phyloP scores from a whole-genome alignment of 2,888 invertebrate genomes.

The Apotomis betuletana region DNA sequence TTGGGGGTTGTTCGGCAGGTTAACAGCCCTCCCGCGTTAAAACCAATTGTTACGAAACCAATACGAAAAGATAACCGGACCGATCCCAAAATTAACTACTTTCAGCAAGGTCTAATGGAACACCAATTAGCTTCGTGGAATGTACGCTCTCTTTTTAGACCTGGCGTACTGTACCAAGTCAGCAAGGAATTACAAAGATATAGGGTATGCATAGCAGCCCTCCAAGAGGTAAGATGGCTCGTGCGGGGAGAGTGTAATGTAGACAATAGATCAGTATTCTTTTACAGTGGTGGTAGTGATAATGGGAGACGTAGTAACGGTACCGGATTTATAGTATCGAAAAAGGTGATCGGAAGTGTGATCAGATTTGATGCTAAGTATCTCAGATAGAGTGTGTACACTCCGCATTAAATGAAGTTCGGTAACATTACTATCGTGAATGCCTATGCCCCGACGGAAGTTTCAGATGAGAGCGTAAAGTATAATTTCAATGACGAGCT shows the following conservation, averaged over 20 bases:
- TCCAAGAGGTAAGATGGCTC: not conserved
- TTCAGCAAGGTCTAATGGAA: not conserved
- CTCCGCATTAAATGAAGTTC: not conserved
- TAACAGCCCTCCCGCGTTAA: not conserved
- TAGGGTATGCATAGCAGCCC: not conserved
- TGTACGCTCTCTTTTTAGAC: slow-evolving; percentile 1
- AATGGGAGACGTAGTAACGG: not conserved
- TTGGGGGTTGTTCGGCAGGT: too few relatives aligned
- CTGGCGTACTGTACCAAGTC: not conserved
- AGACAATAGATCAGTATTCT: not conserved
- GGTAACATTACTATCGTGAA: not conserved
- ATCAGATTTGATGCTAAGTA: not conserved
- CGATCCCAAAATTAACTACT: not conserved
- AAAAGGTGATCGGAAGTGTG: not conserved
- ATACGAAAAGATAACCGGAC: not conserved
- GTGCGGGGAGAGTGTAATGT: not conserved
- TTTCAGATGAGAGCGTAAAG: not conserved
- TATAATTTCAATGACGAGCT: not conserved
- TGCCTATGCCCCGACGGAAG: not conserved
- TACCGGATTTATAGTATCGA: not conserved
- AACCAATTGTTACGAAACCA: not conserved
- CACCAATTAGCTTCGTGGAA: not conserved
- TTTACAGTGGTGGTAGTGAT: not conserved
- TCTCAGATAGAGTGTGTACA: not conserved
- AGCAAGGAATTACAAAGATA: not conserved